Base-by-base conservation (phyloP, 2,113 vertebrate genomes). In the Amblyopsis rosae region DNA sequence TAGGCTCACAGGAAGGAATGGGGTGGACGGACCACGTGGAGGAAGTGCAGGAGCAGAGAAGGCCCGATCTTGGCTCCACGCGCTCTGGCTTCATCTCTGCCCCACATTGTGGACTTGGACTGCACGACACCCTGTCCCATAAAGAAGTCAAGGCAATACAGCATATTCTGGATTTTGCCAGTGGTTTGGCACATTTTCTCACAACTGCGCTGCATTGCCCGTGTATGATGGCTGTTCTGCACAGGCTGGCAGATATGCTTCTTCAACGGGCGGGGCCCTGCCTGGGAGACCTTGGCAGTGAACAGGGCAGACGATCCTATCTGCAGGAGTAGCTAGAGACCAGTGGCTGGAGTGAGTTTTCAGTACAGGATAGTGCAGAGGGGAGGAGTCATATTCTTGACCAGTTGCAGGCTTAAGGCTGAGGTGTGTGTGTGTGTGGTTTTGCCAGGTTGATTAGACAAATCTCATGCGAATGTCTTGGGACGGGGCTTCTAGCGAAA, bases 241-340 rank as follows among this genome's bases (percentile, higher is more conserved):
- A 92, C 72, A 90, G 86, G 75, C 85, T 93, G 74, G 88, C 89
- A 62, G 91, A 73, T 75, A 87, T 85, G 79, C 86, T 93, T 63
- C 88, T 93, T 78, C 90, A 89, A 17, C 89, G 89, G 45, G 70
- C 82, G 1, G 82, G 91, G 63, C 90, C 88, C 17, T 84, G 87
- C 72, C 75, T 87, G 13, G 87, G 87, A 55, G 88, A 90, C 73
- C 26, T 80, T 3, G 76, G 71, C 64, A 26, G 57, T 59, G 89
- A 83, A 53, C 83, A 86, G 75, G 88, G 78, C 75, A 63, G 70
- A 77, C 79, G 80, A 62, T 71, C 77, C 72, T 84, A 68, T 69
- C 79, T 84, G 73, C 85, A 86, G 83, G 89, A 92, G 77, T 85
- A 87, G 87, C 88, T 89, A 59, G 85, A 86, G 83, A 77, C 77